phyloP scores from a whole-genome alignment of 2,113 vertebrate genomes.

The Calidris pygmaea region DNA sequence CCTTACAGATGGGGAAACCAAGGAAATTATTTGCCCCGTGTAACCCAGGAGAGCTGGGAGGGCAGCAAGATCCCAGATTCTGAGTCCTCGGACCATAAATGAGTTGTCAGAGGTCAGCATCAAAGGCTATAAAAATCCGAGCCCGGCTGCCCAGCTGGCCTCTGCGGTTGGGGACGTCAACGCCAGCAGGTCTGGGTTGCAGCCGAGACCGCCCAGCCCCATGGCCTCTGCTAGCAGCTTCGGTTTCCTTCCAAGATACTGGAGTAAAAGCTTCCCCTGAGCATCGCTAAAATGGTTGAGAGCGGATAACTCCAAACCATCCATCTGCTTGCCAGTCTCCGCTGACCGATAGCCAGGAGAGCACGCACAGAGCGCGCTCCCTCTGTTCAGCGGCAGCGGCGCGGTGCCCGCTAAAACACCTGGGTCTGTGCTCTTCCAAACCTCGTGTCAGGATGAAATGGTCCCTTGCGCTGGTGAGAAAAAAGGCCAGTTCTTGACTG shows the following conservation, averaged over 20 bases:
- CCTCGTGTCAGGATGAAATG: rapidly evolving
- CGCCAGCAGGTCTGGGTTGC: neutral
- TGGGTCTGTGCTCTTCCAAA: neutral
- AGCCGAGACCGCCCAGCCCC: neutral
- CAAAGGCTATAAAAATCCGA: neutral
- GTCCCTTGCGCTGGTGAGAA: neutral
- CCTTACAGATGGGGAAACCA: neutral
- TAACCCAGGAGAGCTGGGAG: neutral
- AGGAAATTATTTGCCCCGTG: neutral
- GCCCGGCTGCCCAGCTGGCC: neutral
- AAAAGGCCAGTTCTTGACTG: neutral
- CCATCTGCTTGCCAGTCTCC: neutral
- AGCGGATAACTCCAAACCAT: neutral
- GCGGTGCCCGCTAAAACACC: neutral
- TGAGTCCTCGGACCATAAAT: neutral
- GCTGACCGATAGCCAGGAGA: neutral
- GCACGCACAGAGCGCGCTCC: rapidly evolving
- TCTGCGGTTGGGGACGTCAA: neutral
- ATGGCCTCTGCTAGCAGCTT: neutral
- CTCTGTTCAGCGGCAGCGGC: rapidly evolving
- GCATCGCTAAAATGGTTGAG: rapidly evolving
- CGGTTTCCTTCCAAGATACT: neutral
- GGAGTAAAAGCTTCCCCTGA: neutral
- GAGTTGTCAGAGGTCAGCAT: neutral
- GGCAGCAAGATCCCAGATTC: neutral